Evolutionary conservation across 1,140 invertebrate genomes (phyloP), one percentile per base, ranked within the genome.

Genomic region (Musca domestica): DNA sequence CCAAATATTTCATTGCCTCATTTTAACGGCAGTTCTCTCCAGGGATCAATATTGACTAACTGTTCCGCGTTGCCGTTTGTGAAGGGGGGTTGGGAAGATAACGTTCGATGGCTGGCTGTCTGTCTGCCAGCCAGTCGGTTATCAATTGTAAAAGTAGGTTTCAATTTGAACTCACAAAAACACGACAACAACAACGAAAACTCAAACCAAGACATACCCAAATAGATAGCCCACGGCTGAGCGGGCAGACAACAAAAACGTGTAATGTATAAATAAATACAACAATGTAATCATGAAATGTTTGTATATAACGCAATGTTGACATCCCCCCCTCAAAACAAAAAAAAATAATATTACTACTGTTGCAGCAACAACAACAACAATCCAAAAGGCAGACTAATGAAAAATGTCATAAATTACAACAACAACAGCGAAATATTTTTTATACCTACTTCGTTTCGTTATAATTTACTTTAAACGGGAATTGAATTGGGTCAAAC

Each of bases 171-270:
- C 20, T 22, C 47, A 48, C 4, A 41, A 41, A 41, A 41, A 41
- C 4, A 9, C 4, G 10, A 41, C 34, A 41, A 41, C 34, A 10
- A 41, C 6, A 41, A 41, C 10, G 34, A 7, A 12, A 41, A 41
- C 6, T 9, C 6, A 17, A 51, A 51, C 48, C 17, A 51, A 20
- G 17, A 20, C 48, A 19, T 19, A 17, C 48, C 19, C 20, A 20
- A 14, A 51, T 41, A 51, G 20, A 20, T 51, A 51, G 48, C 9
- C n/a, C 20, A 20, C 17, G 9, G 17, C n/a, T 19, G 20, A 14
- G 19, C 48, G 20, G 17, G 64, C 71, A 73, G 75, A 74, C 72
- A 71, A 68, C 70, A 70, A 61, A 68, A 66, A 69, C 49, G 65
- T 67, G 51, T 67, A 7, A 27, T 22, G 67, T 58, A 64, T 17